phyloP scores from a whole-genome alignment of 2,113 vertebrate species.

The Mormoops blainvillei region DNA sequence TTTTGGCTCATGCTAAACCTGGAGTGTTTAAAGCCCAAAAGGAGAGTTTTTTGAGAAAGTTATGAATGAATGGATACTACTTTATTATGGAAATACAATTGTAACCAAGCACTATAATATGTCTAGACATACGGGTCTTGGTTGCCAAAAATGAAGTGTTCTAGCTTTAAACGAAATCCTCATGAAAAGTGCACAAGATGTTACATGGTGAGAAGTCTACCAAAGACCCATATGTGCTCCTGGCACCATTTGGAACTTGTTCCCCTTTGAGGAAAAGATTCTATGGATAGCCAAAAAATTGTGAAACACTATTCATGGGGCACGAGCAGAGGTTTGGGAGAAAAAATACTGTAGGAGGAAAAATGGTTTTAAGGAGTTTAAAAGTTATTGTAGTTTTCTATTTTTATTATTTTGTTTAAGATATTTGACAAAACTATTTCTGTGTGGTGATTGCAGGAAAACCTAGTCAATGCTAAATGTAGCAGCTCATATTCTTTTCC shows the following conservation, averaged over 20 bases:
- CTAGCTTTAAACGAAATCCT: slow-evolving; percentile 57
- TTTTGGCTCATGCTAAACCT: slow-evolving; percentile 57
- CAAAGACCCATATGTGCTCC: neutral
- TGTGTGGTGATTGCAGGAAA: neutral
- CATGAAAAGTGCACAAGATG: slow-evolving; percentile 38
- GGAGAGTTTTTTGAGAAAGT: slow-evolving; percentile 54
- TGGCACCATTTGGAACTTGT: neutral
- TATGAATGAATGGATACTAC: slow-evolving; percentile 72
- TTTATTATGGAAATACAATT: slow-evolving; percentile 71
- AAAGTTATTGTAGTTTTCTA: neutral
- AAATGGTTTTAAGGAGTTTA: neutral
- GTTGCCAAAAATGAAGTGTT: slow-evolving; percentile 64
- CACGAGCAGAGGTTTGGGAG: neutral
- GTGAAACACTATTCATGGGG: neutral
- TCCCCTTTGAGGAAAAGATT: neutral
- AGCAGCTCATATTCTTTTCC: neutral
- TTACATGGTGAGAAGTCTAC: slow-evolving; percentile 16
- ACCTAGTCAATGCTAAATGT: neutral
- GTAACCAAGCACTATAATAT: slow-evolving; percentile 61
- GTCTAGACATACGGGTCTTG: slow-evolving; percentile 61
- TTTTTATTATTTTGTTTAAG: neutral
- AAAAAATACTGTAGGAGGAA: neutral
- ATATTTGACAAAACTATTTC: neutral
- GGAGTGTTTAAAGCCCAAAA: slow-evolving; percentile 57
- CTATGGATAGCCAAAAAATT: neutral